A percentile compares a stretch with the other conserved stretches of the same genome.
phyloP scores from a whole-genome alignment of 2,888 invertebrate genomes.

The Malachius bipustulatus region DNA sequence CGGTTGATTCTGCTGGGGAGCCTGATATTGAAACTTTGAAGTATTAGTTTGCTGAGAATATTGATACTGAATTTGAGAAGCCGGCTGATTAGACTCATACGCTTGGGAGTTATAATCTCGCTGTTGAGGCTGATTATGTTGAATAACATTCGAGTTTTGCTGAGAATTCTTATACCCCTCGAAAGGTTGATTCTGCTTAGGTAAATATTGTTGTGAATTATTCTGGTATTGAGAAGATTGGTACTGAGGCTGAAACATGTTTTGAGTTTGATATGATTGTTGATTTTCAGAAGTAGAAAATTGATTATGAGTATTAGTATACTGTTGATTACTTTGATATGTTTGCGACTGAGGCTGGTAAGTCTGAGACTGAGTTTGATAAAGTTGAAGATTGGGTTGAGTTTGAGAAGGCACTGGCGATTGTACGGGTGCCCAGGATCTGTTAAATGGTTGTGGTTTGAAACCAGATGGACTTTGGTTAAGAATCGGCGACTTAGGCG shows the following conservation, averaged over 20 bases:
- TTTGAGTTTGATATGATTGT: conserved; percentile 18
- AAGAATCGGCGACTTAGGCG: conserved; percentile 36
- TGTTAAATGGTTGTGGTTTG: conserved; percentile 31
- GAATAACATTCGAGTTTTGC: conserved; percentile 13
- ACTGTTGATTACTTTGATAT: neutral
- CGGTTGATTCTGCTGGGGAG: conserved; percentile 16
- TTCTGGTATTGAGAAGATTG: neutral
- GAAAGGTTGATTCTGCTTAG: neutral
- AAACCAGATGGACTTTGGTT: conserved; percentile 27
- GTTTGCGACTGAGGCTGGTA: conserved; percentile 20
- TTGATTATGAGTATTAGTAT: conserved; percentile 17
- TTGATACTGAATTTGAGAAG: conserved; percentile 16
- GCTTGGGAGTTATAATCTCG: conserved; percentile 9
- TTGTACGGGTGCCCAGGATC: conserved; percentile 39
- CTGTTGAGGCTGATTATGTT: conserved; percentile 15
- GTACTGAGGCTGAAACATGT: conserved; percentile 15
- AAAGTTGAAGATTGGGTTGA: conserved; percentile 23
- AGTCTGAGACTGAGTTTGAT: too few relatives aligned
- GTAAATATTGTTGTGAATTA: too few relatives aligned
- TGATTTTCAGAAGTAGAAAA: conserved; percentile 18
- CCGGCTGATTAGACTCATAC: conserved; percentile 12
- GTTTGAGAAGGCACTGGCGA: conserved; percentile 33
- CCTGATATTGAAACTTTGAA: conserved; percentile 17
- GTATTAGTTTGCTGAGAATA: conserved; percentile 17
- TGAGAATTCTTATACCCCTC: conserved; percentile 1